phyloP scores from a whole-genome alignment of 2,797 vertebrate species.

The Gorsachius magnificus region DNA sequence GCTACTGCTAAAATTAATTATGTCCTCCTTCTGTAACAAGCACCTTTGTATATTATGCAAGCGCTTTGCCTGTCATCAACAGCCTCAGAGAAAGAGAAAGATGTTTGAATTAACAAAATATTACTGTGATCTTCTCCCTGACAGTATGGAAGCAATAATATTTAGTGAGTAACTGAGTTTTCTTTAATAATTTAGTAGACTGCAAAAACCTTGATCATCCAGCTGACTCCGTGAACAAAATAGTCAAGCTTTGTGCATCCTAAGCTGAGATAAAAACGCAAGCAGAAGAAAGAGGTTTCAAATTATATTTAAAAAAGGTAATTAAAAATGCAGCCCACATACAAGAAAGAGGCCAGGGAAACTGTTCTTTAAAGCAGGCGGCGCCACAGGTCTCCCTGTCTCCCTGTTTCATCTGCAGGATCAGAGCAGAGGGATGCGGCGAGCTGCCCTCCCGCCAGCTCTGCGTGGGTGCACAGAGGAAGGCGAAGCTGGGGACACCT shows the following conservation, averaged over 20 bases:
- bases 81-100: constrained; percentile 17
- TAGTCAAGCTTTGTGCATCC: constrained; percentile 31
- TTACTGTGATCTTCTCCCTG: constrained; percentile 65
- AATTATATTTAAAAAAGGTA: background rate
- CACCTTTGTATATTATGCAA: background rate
- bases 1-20: constrained; percentile 11
- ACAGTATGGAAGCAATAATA: constrained; percentile 31
- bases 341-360: background rate
- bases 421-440: background rate
- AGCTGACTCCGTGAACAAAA: constrained; percentile 35
- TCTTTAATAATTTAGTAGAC: constrained; percentile 54
- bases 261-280: constrained; percentile 17
- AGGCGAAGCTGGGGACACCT: accelerated
- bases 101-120: constrained; percentile 62
- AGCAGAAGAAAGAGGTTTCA: background rate
- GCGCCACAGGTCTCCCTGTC: background rate
- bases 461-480: accelerated
- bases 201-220: constrained; percentile 39
- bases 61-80: background rate
- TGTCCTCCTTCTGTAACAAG: background rate
- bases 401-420: background rate
- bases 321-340: background rate
- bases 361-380: background rate
- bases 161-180: background rate
- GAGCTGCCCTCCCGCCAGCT: background rate